These are phyloP conservation scores for Dermatophagoides farinae DNA, from an alignment of 1,140 invertebrate genomes.

Conservation along the genomic window DNA sequence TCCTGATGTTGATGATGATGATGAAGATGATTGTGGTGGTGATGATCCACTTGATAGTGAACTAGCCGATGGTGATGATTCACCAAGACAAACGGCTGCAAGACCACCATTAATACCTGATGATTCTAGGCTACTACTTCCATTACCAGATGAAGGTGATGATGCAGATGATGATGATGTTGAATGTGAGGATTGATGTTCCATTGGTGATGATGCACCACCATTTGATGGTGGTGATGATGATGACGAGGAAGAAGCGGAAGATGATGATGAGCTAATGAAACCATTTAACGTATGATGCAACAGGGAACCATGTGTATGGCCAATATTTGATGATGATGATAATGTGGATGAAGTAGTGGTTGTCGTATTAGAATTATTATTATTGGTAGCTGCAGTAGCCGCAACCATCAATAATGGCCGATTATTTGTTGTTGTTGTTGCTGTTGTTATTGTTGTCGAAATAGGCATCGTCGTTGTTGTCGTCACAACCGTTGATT, in stretches of 20 bases:
- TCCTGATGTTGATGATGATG: neutral
- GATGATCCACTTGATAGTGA: constrained; percentile 1
- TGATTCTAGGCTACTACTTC: neutral
- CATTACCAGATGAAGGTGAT: neutral
- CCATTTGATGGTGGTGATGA: constrained; percentile 14
- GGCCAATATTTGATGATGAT: neutral
- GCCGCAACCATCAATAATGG: neutral
- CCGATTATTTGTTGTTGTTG: neutral
- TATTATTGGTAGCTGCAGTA: neutral
- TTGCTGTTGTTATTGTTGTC: neutral
- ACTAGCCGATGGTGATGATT: neutral
- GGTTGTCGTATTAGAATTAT: neutral
- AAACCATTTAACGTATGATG: constrained; percentile 6
- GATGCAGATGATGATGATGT: neutral
- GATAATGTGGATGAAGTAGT: neutral
- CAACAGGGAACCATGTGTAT: neutral
- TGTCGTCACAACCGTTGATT: constrained; percentile 14
- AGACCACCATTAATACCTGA: neutral
- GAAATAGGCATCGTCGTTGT: neutral
- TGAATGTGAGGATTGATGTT: neutral
- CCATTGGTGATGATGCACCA: neutral
- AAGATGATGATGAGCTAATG: constrained; percentile 3
- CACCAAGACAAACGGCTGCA: neutral
- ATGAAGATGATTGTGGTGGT: constrained; percentile 18
- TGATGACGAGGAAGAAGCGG: constrained; percentile 15